These are phyloP conservation scores for Callimico goeldii DNA, from an alignment of 2,797 vertebrate genomes.

Conservation along the genomic window DNA sequence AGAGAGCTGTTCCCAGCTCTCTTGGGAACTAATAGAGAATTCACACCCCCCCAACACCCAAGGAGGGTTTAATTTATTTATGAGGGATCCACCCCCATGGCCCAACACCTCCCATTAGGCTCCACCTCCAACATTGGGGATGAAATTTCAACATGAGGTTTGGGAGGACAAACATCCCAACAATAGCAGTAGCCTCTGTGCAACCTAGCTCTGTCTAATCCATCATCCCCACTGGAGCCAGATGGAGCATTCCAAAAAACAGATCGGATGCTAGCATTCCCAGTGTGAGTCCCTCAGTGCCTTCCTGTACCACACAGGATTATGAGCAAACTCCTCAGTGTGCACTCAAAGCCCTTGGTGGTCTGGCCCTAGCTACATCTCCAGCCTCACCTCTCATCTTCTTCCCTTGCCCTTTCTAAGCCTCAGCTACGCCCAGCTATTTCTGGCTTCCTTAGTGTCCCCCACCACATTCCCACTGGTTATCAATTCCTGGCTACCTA, in stretches of 20 bases:
- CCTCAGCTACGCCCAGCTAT: not conserved
- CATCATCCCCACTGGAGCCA: not conserved
- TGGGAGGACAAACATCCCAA: not conserved
- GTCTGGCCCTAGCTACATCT: not conserved
- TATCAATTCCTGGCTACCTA: not conserved
- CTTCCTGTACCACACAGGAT: not conserved
- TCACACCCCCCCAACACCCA: not conserved
- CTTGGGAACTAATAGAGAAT: not conserved
- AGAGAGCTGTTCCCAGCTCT: not conserved
- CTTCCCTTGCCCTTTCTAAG: not conserved
- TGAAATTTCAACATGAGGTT: not conserved
- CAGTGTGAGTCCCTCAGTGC: not conserved
- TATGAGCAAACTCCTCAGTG: not conserved
- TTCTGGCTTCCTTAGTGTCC: not conserved
- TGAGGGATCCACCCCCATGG: not conserved
- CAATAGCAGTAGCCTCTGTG: not conserved
- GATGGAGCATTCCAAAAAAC: not conserved
- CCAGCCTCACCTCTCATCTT: not conserved
- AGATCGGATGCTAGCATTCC: not conserved
- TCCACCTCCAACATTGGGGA: not conserved
- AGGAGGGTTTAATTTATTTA: not conserved
- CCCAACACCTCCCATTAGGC: not conserved
- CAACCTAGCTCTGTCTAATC: not conserved
- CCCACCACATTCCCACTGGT: not conserved
- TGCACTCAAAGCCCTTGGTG: not conserved